These are phyloP conservation scores for Cecropterus lyciades DNA, from an alignment of 1,140 invertebrate species.

Conservation along the genomic window DNA sequence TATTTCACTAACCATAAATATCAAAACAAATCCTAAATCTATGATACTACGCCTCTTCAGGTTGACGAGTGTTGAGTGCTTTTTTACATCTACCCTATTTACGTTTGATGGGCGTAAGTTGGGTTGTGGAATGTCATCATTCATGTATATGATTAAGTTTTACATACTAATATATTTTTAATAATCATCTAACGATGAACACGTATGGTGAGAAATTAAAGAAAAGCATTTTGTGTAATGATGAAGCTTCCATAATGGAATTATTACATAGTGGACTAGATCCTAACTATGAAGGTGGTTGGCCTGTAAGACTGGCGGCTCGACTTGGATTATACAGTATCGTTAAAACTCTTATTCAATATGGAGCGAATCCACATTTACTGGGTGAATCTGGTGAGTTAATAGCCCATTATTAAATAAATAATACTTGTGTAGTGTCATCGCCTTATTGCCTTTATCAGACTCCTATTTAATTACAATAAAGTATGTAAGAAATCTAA, in stretches of 20 bases:
- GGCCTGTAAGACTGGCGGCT: constrained; percentile 70
- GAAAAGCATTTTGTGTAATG: constrained; percentile 55
- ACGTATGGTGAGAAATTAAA: constrained; percentile 53
- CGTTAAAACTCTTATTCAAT: constrained; percentile 65
- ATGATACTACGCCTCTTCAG: too few relatives aligned
- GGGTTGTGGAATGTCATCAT: neutral
- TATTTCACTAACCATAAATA: too few relatives aligned
- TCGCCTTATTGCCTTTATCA: too few relatives aligned
- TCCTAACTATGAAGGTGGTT: constrained; percentile 72
- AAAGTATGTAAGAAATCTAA: too few relatives aligned
- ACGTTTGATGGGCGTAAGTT: neutral
- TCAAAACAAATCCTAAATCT: too few relatives aligned
- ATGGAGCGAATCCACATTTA: constrained; percentile 72
- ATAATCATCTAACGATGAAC: constrained; percentile 4
- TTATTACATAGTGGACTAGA: constrained; percentile 63
- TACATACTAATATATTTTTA: neutral
- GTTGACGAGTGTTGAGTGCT: neutral
- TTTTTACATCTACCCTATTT: neutral
- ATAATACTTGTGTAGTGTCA: too few relatives aligned
- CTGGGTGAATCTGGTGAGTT: constrained; percentile 68
- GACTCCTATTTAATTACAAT: too few relatives aligned
- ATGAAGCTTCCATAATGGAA: constrained; percentile 54
- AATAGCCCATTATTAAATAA: neutral
- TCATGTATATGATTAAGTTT: neutral
- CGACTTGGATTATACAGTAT: constrained; percentile 58